Base-by-base conservation (phyloP, 2,888 invertebrate genomes). In the Steinernema scapterisci region DNA sequence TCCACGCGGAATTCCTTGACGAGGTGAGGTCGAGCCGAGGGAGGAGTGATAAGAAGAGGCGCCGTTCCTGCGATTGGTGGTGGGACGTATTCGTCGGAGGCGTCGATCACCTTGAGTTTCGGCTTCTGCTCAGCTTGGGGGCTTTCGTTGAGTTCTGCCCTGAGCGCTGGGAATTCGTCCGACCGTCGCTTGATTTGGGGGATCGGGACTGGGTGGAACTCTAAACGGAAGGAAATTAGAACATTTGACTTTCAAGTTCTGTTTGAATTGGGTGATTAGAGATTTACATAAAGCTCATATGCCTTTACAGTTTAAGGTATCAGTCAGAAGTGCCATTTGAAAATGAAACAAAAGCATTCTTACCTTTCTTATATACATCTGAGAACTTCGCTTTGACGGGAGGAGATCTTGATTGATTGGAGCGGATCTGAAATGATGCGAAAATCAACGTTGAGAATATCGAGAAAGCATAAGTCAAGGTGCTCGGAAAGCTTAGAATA, bases 1-100 rank as follows among this genome's bases (percentile, higher is more conserved):
- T 63, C 63, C 27, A 63, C 63, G 63, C 31, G 16, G 31, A 63
- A 63, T 25, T 63, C 63, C n/a, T 63, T 63, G 31, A 63, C 63
- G 16, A 13, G 2, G 63, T 25, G 23, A 16, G 63, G 63, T 25
- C 27, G 23, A 1, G 63, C 63, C 31, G 16, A 16, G 11, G 63
- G 63, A 16, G 63, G 63, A 1, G 63, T 63, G 31, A 63, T 27
- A 6, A 63, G 13, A 2, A 63, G 27, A 6, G 63, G 63, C 13
- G 31, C 31, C 27, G 23, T 63, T 54, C 54, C 54, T 6, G 63
- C 5, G 31, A 63, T 63, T 1, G 25, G 25, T 16, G 38, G 63
- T 3, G 63, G 13, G 16, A 25, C 25, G 19, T 16, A 63, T 7
- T 13, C 38, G 63, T 63, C 63, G 31, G 63, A 31, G 38, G 25